These are phyloP conservation scores for Vulpes ferrilata DNA, from an alignment of 2,113 vertebrate species.

Conservation along the genomic window DNA sequence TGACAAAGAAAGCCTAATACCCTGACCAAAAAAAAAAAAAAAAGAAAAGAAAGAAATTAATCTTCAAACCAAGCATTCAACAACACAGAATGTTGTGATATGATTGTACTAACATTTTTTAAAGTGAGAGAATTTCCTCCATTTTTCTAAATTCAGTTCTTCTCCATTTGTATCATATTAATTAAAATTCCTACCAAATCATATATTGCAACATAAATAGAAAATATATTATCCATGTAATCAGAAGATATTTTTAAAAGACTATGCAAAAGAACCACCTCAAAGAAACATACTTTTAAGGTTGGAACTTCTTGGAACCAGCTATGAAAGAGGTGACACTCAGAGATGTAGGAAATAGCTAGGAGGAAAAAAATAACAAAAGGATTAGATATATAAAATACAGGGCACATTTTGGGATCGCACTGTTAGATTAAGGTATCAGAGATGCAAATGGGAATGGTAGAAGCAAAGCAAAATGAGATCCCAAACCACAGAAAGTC, in stretches of 20 bases:
- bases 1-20: neutral
- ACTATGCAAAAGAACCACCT: neutral
- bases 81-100: neutral
- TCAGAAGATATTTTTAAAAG: constrained; percentile 20
- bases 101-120: neutral
- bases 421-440: neutral
- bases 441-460: neutral
- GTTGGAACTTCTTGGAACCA: neutral
- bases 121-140: neutral
- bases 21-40: neutral
- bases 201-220: neutral
- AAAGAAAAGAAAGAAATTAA: neutral
- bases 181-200: constrained; percentile 1
- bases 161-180: constrained; percentile 6
- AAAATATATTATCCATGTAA: neutral
- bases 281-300: neutral
- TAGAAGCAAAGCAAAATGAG: neutral
- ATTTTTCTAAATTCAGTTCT: constrained; percentile 21
- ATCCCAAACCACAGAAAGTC: neutral
- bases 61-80: constrained; percentile 49
- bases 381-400: neutral
- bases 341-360: neutral
- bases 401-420: neutral
- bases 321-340: neutral
- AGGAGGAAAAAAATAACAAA: neutral